These are phyloP conservation scores for Linurgus olivaceus DNA, from an alignment of 2,797 vertebrate genomes.

Conservation along the genomic window DNA sequence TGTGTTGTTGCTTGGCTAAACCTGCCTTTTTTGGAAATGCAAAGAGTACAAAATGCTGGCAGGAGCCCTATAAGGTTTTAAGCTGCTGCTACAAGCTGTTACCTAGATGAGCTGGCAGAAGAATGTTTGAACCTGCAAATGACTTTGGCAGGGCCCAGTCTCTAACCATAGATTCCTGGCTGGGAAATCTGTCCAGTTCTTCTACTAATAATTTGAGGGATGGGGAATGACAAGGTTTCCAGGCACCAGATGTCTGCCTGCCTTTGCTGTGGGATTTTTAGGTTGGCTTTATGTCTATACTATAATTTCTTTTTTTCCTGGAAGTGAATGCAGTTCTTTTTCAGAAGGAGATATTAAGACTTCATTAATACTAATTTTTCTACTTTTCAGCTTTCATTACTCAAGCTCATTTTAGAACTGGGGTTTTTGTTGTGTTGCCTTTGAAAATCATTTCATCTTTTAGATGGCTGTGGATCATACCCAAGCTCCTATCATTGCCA, in stretches of 20 bases:
- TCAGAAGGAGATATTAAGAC: background rate
- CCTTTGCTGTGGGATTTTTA: background rate
- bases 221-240: background rate
- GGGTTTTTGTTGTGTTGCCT: background rate
- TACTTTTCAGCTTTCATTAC: background rate
- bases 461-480: background rate
- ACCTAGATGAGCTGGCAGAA: slow-evolving; percentile 23
- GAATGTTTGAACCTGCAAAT: background rate
- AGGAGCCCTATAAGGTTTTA: background rate
- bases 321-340: background rate
- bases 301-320: background rate
- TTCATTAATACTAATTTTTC: background rate
- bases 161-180: background rate
- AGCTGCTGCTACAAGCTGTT: slow-evolving; percentile 32
- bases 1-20: background rate
- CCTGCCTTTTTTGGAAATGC: background rate
- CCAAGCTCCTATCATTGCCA: background rate
- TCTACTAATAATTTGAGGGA: background rate
- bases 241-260: background rate
- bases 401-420: background rate
- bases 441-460: background rate
- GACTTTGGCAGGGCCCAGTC: background rate
- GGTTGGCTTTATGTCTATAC: background rate
- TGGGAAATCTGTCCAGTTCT: background rate
- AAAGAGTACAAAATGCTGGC: background rate